These are phyloP conservation scores for Galerucella calmariensis DNA, from an alignment of 2,888 invertebrate genomes.

Conservation along the genomic window DNA sequence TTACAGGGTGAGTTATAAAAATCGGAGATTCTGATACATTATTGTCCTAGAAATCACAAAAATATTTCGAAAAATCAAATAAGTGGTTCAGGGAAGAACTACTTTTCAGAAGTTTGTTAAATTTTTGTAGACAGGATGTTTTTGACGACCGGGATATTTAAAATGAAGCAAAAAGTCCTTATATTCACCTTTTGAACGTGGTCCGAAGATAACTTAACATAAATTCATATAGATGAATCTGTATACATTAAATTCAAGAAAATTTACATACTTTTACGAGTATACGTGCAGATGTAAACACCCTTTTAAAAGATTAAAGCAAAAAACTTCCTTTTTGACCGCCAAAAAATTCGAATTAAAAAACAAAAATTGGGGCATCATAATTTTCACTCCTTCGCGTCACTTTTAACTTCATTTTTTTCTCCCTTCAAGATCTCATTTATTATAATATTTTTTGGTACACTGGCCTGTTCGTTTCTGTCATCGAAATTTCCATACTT, in stretches of 20 bases:
- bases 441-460: conserved; percentile 46
- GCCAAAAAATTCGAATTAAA: conserved; percentile 2
- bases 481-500: conserved; percentile 62
- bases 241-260: background rate
- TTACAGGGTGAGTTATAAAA: conserved; percentile 73
- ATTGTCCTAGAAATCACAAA: no score
- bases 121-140: no score
- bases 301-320: background rate
- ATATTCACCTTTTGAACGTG: no score
- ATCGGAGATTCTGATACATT: no score
- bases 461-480: conserved; percentile 49
- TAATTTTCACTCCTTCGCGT: conserved; percentile 30
- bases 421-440: conserved; percentile 39
- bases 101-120: no score
- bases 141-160: no score
- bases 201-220: background rate
- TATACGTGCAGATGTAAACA: background rate
- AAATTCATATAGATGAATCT: background rate
- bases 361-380: conserved; percentile 21
- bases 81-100: no score
- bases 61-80: no score
- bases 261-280: background rate
- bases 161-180: no score
- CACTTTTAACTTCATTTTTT: conserved; percentile 32
- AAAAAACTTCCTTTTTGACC: conserved; percentile 8